Percentiles rank a stretch among this genome's conserved stretches.
phyloP scores from a whole-genome alignment of 2,888 invertebrate species.

The Lepidonotus clava region DNA sequence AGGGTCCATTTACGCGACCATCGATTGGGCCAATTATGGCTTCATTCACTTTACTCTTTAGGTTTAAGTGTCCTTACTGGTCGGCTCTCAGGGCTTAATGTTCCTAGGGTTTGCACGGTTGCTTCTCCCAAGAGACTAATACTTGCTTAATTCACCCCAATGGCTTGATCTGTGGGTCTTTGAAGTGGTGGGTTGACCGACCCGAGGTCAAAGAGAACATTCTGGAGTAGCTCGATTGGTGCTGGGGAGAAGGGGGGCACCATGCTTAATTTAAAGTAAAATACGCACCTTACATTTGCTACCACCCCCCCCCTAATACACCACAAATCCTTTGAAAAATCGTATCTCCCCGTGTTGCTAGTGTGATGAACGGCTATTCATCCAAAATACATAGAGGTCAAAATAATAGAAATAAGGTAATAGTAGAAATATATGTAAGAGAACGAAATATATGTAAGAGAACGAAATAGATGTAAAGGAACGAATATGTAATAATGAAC shows the following conservation, averaged over 20 bases:
- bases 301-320: too few relatives aligned
- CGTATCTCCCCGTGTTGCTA: too few relatives aligned
- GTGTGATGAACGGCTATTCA: too few relatives aligned
- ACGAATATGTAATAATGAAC: too few relatives aligned
- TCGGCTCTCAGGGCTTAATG: neutral
- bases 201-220: neutral
- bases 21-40: neutral
- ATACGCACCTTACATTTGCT: too few relatives aligned
- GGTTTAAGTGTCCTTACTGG: constrained; percentile 19
- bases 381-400: too few relatives aligned
- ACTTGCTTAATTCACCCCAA: neutral
- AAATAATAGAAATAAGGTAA: too few relatives aligned
- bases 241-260: neutral
- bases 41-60: neutral
- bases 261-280: too few relatives aligned
- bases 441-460: too few relatives aligned
- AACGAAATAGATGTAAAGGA: too few relatives aligned
- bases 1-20: neutral
- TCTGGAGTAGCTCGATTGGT: neutral
- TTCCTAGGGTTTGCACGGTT: neutral
- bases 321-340: too few relatives aligned
- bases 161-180: neutral
- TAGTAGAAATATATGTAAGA: too few relatives aligned
- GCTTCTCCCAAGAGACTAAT: neutral
- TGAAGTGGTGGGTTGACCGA: neutral